Percentiles rank a stretch among this genome's conserved stretches.
Conservation (phyloP, 2,888 invertebrate species). For the Hermodice carunculata region DNA sequence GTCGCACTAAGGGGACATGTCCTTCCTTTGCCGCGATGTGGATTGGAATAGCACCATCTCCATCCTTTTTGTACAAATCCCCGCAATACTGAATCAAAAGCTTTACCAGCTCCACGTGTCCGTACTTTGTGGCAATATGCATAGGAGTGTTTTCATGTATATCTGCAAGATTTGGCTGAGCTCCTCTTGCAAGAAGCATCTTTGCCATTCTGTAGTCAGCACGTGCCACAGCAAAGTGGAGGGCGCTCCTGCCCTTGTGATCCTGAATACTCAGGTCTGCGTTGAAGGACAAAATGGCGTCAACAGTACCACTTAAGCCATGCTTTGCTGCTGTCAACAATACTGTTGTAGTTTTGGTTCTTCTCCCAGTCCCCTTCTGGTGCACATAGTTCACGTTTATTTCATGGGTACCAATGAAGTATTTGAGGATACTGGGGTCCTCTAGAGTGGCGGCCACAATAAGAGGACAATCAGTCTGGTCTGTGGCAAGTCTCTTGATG, state of each 20-base stretch:
- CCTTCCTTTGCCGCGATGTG: conserved; percentile 47
- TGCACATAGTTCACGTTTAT: conserved; percentile 41
- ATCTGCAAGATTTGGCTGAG: conserved; percentile 36
- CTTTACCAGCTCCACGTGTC: conserved; percentile 42
- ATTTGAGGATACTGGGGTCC: conserved; percentile 40
- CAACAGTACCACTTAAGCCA: conserved; percentile 40
- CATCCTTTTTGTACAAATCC: conserved; percentile 42
- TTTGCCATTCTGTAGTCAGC: conserved; percentile 45
- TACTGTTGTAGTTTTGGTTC: conserved; percentile 30
- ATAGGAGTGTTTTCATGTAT: conserved; percentile 39
- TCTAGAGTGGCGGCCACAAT: conserved; percentile 38
- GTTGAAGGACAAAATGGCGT: conserved; percentile 37
- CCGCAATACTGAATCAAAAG: conserved; percentile 39
- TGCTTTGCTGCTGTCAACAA: conserved; percentile 36
- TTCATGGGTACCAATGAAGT: conserved; percentile 34
- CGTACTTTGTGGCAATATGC: conserved; percentile 44
- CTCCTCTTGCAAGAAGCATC: conserved; percentile 38
- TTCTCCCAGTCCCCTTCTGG: conserved; percentile 28
- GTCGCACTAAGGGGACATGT: conserved; percentile 33
- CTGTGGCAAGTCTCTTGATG: conserved; percentile 39
- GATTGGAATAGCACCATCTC: conserved; percentile 43
- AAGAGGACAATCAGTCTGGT: conserved; percentile 41
- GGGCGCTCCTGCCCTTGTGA: conserved; percentile 43
- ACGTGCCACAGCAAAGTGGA: conserved; percentile 41
- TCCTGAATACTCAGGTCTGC: conserved; percentile 40